Base-by-base conservation (phyloP, 2,113 vertebrate species). In the Chaetodon auriga region DNA sequence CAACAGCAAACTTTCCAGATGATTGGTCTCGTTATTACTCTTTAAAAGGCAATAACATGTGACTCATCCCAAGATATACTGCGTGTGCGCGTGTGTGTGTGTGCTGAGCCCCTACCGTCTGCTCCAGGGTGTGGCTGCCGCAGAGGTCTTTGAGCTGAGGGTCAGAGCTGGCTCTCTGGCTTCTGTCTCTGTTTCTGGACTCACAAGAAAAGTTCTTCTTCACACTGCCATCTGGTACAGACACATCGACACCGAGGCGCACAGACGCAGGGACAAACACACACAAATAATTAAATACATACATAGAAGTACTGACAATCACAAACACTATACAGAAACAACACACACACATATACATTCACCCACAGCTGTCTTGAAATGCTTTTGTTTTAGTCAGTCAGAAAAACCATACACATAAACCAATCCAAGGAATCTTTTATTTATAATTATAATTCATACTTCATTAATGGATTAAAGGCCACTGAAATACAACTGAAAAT, bases 221-320 rank as follows among this genome's bases (percentile, higher is more conserved):
- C 91, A 95, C 88, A 43, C 94, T 96, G 76, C 94, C 95, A 57
- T 91, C 97, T 99, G 90, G 70, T 60, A 23, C 41, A 55, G 25
- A 70, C 11, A 81, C 19, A 85, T 10, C 69, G 7, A 79, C 38
- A 78, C 60, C 45, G 12, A 78, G 30, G 69, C 35, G 12, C 53
- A 55, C 53, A 21, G 14, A 64, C 38, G 84, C 35, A 71, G n/a
- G 81, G 54, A 86, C 54, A 78, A 7, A 84, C 12, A 65, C 21
- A 79, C 65, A 68, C 4, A 55, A 30, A 80, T 41, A 73, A 57
- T 82, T 45, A 55, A 49, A 81, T 35, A 75, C 41, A 18, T n/a
- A 71, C 64, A 86, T 2, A 69, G 16, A 78, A 60, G 85, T 45
- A 38, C 21, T 65, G 1, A 85, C 64, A 36, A 55, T 14, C 53